A percentile compares a stretch with the other conserved stretches of the same genome.
These are phyloP conservation scores for Polypterus senegalus DNA, from an alignment of 2,113 vertebrate species.

Conservation along the genomic window DNA sequence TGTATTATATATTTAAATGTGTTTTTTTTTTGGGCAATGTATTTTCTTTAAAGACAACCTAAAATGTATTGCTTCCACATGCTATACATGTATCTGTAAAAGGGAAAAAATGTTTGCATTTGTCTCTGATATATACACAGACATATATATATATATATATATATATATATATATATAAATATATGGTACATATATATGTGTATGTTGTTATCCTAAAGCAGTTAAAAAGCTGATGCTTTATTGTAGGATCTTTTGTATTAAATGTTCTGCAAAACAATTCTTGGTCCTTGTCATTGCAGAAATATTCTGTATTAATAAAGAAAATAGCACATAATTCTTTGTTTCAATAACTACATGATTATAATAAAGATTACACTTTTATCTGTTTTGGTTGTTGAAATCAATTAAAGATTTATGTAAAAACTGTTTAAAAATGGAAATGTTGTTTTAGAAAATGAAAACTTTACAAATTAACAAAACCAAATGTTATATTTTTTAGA, in stretches of 20 bases:
- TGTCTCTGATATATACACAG: neutral
- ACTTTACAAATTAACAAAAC: too few relatives aligned
- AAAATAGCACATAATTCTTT: conserved; percentile 4
- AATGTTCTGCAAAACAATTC: conserved; percentile 8
- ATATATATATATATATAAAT: neutral
- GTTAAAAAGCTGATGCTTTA: conserved; percentile 16
- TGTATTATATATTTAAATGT: conserved; percentile 60
- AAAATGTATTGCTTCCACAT: conserved; percentile 32
- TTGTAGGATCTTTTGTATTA: conserved; percentile 19
- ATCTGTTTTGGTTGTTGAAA: conserved; percentile 9
- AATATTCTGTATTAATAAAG: conserved; percentile 15
- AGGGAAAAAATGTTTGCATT: conserved; percentile 11
- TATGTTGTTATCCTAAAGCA: conserved; percentile 18
- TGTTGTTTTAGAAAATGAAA: too few relatives aligned
- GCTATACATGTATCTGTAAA: conserved; percentile 12
- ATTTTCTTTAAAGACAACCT: conserved; percentile 25
- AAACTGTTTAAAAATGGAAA: neutral
- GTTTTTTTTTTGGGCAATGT: conserved; percentile 42
- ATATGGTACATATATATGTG: conserved; percentile 13
- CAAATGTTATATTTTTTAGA: too few relatives aligned
- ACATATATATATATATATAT: neutral
- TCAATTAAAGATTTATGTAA: neutral
- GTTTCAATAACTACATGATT: conserved; percentile 9
- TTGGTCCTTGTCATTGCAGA: conserved; percentile 5
- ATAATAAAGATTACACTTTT: conserved; percentile 27